Conservation (phyloP, 2,113 vertebrate genomes). For the Aythya baeri region DNA sequence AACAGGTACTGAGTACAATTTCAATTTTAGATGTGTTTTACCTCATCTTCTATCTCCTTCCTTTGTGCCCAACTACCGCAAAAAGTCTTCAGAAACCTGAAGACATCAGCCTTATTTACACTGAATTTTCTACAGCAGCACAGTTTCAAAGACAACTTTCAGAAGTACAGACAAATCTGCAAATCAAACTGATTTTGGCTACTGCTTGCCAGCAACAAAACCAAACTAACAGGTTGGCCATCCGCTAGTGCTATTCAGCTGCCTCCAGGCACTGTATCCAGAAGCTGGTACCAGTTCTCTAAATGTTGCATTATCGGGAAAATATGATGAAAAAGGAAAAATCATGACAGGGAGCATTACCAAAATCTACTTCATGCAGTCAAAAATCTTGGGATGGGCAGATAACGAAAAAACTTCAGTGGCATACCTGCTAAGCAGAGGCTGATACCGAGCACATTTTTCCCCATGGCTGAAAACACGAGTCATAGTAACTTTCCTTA, state of each 20-base stretch:
- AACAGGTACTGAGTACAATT: rapidly evolving
- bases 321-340: not conserved
- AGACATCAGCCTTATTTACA: too few relatives aligned
- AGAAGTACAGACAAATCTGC: not conserved
- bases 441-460: not conserved
- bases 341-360: not conserved
- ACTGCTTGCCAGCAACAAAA: not conserved
- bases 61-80: not conserved
- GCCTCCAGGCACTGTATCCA: not conserved
- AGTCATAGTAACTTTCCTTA: too few relatives aligned
- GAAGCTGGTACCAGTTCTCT: not conserved
- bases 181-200: not conserved
- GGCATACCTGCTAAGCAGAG: not conserved
- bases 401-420: not conserved
- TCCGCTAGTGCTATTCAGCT: not conserved
- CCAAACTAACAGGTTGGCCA: not conserved
- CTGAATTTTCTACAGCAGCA: not conserved
- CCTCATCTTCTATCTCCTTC: not conserved
- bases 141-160: not conserved
- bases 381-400: not conserved
- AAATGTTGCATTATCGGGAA: not conserved
- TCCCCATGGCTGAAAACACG: not conserved
- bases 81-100: not conserved
- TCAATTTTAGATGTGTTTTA: not conserved
- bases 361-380: not conserved